Evolutionary conservation across 2,888 invertebrate genomes (phyloP), one percentile per base, ranked within the genome.

Genomic region (Abrostola triplasia): DNA sequence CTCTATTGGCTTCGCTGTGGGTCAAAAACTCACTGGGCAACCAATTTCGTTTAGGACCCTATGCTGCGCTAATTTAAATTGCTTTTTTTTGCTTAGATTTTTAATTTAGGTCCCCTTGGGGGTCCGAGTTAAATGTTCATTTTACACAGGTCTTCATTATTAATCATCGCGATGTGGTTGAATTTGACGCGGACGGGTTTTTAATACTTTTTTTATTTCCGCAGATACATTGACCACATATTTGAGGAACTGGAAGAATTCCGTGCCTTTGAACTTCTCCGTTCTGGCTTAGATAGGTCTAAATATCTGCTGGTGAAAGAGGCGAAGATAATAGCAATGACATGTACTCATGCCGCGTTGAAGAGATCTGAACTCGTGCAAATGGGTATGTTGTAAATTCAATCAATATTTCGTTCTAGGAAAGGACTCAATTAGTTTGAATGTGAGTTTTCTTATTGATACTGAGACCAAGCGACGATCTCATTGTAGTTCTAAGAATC

Each of bases 241-340:
- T 99, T 99, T 87, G 97, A 98, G 41, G 99, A 99, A 88, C 92
- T 99, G 9, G 99, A 99, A 88, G 99, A 99, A 89, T 99, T 99
- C 88, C 95, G 99, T 55, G 99, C 99, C 0, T 99, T 99, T 91
- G 99, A 99, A 90, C 93, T 99, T 73, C 93, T 99, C 7, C 96
- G 99, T 9, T 99, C 98, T 54, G 99, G 99, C 0, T 94, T 99
- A 53, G 99, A 99, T 89, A 95, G 99, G 53, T 98, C 99, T 0
- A 98, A 99, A 84, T 99, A 99, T 92, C 95, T 99, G 62, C 95
- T 99, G 58, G 99, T 99, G 0, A 99, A 99, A 87, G 99, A 99
- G 89, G 99, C 99, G 0, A 99, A 99, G 94, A 99, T 99, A 60
- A 99, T 99, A 79, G 99, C 99, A 0, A 99, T 99, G 99, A 99